Base-by-base conservation (phyloP, 2,113 vertebrate genomes). In the Symphodus melops region DNA sequence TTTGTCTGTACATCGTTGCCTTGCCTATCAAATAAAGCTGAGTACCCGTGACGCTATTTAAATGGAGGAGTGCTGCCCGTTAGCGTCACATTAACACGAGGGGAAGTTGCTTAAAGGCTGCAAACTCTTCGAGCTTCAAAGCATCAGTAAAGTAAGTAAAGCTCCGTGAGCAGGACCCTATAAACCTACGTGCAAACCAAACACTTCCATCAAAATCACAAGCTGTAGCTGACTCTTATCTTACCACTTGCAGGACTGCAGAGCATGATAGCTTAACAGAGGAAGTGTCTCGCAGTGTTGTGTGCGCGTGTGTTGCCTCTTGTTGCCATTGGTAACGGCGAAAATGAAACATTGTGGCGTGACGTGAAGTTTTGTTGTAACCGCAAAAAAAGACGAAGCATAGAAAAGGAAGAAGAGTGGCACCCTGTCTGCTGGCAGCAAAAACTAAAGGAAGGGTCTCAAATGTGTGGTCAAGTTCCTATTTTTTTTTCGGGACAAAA, bases 251-350 rank as follows among this genome's bases (percentile, higher is more conserved):
- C 20, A 39, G 63, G 49, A 0, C 19, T 3, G 76, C 55, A 63
- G 57, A 9, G 55, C 75, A 23, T 60, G 46, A 54, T 14, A 53
- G 72, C 59, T 58, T 61, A 8, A 23, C 42, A 28, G 37, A 76
- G 77, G 88, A 86, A 86, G 86, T 79, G 51, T 6, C 46, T 67
- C 19, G 1, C 8, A 7, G 14, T 48, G 12, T 33, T 12, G 51
- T 72, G 68, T 73, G 42, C 9, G 23, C 14, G 41, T 74, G 66
- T 89, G 92, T 93, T 93, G 74, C 83, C 52, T 55, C 52, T 55
- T 20, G 93, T 94, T 93, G 90, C 89, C 81, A 84, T 5, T 82
- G 84, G 92, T 64, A 82, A 94, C 93, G n/a, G 10, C 17, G 81
- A 69, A 74, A 87, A 4, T 61, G 64, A 81, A 86, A 77, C 84